Evolutionary conservation across 2,113 vertebrate genomes (phyloP).

Genomic region (Dermatemys mawii): DNA sequence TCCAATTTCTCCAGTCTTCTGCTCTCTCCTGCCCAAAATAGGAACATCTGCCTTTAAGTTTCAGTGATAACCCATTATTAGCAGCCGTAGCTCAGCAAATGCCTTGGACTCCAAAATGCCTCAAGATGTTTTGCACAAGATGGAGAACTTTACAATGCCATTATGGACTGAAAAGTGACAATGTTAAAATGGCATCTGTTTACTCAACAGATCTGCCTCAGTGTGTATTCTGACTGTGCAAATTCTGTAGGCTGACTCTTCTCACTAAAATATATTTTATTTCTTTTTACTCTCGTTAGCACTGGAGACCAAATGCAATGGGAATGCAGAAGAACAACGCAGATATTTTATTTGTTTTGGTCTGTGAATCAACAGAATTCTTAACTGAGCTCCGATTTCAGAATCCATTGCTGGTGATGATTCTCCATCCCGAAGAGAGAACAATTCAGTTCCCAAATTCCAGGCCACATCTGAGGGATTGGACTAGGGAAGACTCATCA

Average conservation of each 20-base stretch:
- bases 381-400: background rate
- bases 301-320: background rate
- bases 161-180: background rate
- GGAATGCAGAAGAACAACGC: background rate
- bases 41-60: background rate
- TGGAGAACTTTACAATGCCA: background rate
- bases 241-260: rapidly evolving
- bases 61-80: background rate
- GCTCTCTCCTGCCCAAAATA: background rate
- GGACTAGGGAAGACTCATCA: background rate
- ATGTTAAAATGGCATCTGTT: rapidly evolving
- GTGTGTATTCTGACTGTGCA: rapidly evolving
- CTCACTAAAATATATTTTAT: background rate
- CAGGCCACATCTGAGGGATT: background rate
- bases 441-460: background rate
- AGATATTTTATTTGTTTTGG: background rate
- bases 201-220: background rate
- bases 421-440: rapidly evolving
- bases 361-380: background rate
- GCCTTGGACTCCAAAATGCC: background rate
- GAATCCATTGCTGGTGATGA: background rate
- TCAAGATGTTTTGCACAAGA: background rate
- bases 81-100: background rate
- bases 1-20: background rate
- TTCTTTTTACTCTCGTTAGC: background rate